These are phyloP conservation scores for Standfussiana lucernea DNA, from an alignment of 2,888 invertebrate genomes.

Conservation along the genomic window DNA sequence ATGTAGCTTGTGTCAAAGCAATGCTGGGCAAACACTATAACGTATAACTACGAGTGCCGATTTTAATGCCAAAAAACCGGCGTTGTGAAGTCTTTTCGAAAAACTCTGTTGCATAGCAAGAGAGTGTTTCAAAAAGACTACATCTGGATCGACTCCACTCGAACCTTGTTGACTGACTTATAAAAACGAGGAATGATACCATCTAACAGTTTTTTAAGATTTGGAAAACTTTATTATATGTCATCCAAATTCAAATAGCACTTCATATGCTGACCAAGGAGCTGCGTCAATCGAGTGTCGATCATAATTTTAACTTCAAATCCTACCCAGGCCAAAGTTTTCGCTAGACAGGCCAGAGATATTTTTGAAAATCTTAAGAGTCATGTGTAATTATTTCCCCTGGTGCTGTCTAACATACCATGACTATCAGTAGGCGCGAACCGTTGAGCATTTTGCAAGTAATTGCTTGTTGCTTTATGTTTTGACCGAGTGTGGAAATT, in stretches of 20 bases:
- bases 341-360: not conserved
- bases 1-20: not conserved
- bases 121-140: too few relatives aligned
- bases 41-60: not conserved
- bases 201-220: not conserved
- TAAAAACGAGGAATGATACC: not conserved
- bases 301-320: not conserved
- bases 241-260: not conserved
- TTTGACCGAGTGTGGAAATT: constrained; percentile 15
- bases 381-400: not conserved
- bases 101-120: not conserved
- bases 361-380: not conserved
- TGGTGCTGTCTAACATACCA: not conserved
- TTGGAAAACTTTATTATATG: not conserved
- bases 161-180: not conserved
- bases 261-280: not conserved
- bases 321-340: not conserved
- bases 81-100: not conserved
- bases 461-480: constrained; percentile 27
- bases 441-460: constrained; percentile 2
- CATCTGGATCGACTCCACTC: not conserved
- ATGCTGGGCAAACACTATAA: not conserved
- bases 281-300: not conserved
- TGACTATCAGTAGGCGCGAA: not conserved
- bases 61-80: not conserved